Evolutionary conservation across 2,797 vertebrate species (phyloP), one percentile per base, ranked within the genome.

Genomic region (Pseudopleuronectes americanus): DNA sequence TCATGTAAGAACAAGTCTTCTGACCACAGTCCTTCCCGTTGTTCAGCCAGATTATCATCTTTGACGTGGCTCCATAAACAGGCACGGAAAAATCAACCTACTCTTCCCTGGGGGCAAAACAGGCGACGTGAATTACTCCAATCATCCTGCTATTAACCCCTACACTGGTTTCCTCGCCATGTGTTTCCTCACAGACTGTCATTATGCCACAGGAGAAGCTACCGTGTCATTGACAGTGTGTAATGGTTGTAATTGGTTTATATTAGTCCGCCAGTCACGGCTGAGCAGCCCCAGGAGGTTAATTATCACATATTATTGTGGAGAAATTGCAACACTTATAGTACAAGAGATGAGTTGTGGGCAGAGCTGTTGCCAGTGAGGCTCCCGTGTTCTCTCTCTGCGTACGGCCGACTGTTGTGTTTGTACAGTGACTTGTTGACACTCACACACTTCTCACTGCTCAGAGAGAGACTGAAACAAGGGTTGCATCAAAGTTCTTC

Each of bases 191-290:
- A 56, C 75, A 81, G 68, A 67, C 58, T 54, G 55, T 86, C 78
- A 87, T 90, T 90, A 88, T 43, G 41, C 71, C 68, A 28, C 36
- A 77, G 64, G 72, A 81, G 68, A 78, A 74, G 82, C 77, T 68
- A 64, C 81, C 16, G 45, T 82, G 76, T 83, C 79, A 78, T 24
- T 77, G 88, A 84, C 77, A 43, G 78, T 59, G 64, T 65, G 70
- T 86, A 89, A 90, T 80, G 58, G 72, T 43, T 72, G 79, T 85
- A 89, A 86, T 87, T 79, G 81, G 70, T 85, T 85, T 77, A 80
- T 79, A 88, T 85, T 83, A 83, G 80, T 64, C 81, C 49, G 71
- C 57, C 66, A 81, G 80, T 75, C 77, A 52, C 72, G 77, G 80
- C 55, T 21, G 80, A 76, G 76, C 67, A 62, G 84, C 82, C 77